Evolutionary conservation across 2,797 vertebrate genomes (phyloP).

Genomic region (Yasuhikotakia modesta): DNA sequence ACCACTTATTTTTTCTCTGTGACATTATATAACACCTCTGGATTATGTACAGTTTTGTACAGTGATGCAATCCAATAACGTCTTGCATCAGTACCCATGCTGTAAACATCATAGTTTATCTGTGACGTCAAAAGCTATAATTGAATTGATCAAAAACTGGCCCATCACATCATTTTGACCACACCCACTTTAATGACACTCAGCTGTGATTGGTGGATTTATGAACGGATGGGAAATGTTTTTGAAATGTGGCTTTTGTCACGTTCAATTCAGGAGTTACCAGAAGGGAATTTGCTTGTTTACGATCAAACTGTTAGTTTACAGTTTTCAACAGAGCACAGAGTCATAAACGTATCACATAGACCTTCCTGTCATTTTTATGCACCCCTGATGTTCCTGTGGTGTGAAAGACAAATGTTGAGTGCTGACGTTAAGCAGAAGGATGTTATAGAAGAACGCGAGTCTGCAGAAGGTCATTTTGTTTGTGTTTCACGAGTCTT

Average conservation of each 20-base stretch:
- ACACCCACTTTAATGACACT: slow-evolving; percentile 51
- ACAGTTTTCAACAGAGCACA: no score
- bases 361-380: no score
- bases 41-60: slow-evolving; percentile 2
- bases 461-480: slow-evolving; percentile 45
- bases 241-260: slow-evolving; percentile 54
- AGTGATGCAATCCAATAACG: slow-evolving; percentile 18
- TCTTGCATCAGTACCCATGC: slow-evolving; percentile 36
- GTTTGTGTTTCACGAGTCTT: slow-evolving; percentile 44
- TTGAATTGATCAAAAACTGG: slow-evolving; percentile 56
- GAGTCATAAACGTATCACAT: no score
- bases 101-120: slow-evolving; percentile 38
- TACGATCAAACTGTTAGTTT: not conserved
- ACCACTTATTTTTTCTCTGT: slow-evolving; percentile 48
- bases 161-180: slow-evolving; percentile 20
- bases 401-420: not conserved
- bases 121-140: slow-evolving; percentile 47
- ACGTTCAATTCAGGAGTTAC: slow-evolving; percentile 61
- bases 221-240: slow-evolving; percentile 44
- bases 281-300: slow-evolving; percentile 55
- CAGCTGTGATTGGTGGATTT: slow-evolving; percentile 47
- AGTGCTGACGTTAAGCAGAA: not conserved
- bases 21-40: slow-evolving; percentile 40
- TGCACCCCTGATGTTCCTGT: no score
- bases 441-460: not conserved